Evolutionary conservation across 2,888 invertebrate species (phyloP).

Genomic region (Sipha maydis): DNA sequence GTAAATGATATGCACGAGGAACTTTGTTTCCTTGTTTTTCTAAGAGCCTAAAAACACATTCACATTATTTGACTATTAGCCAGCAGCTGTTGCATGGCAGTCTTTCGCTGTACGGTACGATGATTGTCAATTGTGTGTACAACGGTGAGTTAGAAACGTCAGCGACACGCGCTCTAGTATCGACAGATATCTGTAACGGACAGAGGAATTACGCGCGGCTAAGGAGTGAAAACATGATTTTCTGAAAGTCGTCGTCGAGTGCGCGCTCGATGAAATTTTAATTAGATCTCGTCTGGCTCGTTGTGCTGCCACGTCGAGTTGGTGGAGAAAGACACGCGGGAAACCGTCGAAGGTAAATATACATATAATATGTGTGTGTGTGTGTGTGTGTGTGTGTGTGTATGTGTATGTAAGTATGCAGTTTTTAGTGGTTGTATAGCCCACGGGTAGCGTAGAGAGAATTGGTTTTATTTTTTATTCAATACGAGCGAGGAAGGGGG

Average conservation of each 20-base stretch:
- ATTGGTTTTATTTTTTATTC: not conserved
- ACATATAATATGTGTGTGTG: not conserved
- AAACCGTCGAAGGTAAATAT: slow-evolving; percentile 29
- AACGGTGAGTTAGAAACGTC: not conserved
- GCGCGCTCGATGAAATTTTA: slow-evolving; percentile 31
- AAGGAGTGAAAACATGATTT: slow-evolving; percentile 2
- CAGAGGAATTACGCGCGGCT: not conserved
- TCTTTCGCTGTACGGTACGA: too few relatives aligned
- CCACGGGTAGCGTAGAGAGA: not conserved
- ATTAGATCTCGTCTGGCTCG: slow-evolving; percentile 27
- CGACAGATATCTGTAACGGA: slow-evolving; percentile 6
- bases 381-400: not conserved
- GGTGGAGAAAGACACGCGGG: not conserved
- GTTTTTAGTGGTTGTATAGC: slow-evolving; percentile 4
- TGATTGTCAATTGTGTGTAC: too few relatives aligned
- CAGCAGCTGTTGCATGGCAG: too few relatives aligned
- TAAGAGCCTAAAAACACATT: too few relatives aligned
- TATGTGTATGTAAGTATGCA: not conserved
- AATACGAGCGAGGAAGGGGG: not conserved
- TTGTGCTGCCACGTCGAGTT: not conserved
- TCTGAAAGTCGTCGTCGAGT: not conserved
- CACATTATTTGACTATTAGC: too few relatives aligned
- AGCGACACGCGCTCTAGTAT: not conserved
- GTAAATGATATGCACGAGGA: too few relatives aligned
- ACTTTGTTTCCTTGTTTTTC: too few relatives aligned